These are phyloP conservation scores for Folsomia manolachei DNA, from an alignment of 2,888 invertebrate genomes.

Conservation along the genomic window DNA sequence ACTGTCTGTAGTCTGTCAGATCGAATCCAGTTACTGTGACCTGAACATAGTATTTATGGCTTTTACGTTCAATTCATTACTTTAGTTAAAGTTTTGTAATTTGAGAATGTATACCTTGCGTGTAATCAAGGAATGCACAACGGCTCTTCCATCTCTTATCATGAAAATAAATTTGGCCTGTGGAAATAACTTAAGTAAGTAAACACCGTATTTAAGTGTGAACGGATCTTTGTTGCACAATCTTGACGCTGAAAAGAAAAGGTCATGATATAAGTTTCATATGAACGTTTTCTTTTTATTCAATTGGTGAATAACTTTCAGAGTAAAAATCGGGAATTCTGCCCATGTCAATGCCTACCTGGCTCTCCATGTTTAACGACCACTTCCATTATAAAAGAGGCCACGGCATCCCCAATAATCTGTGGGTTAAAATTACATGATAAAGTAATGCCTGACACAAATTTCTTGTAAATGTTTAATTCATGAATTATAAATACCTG, in stretches of 20 bases:
- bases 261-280: too few relatives aligned
- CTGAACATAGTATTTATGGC: conserved; percentile 54
- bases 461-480: not conserved
- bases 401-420: conserved; percentile 91
- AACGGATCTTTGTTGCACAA: conserved; percentile 99
- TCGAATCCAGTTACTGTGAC: conserved; percentile 90
- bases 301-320: too few relatives aligned
- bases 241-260: conserved; percentile 81
- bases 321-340: too few relatives aligned
- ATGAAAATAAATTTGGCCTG: conserved; percentile 97
- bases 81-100: not conserved
- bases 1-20: conserved; percentile 86
- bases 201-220: conserved; percentile 93
- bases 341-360: too few relatives aligned
- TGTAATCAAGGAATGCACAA: conserved; percentile 96
- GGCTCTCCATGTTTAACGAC: conserved; percentile 94
- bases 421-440: conserved; percentile 50
- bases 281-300: too few relatives aligned
- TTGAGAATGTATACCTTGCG: conserved; percentile 79
- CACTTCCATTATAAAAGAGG: conserved; percentile 93
- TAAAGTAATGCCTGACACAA: not conserved
- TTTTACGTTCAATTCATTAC: not conserved
- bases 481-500: conserved; percentile 61
- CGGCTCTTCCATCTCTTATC: conserved; percentile 97
- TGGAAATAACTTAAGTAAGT: conserved; percentile 91